phyloP scores from a whole-genome alignment of 2,797 vertebrate genomes.

The Austrolebias charrua region DNA sequence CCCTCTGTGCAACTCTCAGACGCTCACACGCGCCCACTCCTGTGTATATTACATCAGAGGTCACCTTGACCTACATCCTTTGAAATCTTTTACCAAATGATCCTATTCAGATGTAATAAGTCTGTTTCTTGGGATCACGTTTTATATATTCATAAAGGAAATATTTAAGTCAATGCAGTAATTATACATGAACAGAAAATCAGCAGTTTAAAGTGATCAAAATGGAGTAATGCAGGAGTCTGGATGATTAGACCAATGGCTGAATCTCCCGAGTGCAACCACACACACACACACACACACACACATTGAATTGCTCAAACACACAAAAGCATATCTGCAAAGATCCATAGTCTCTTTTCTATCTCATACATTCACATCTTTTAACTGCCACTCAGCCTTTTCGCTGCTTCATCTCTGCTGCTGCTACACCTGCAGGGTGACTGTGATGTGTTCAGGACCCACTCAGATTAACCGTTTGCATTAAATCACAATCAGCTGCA shows the following conservation, averaged over 20 bases:
- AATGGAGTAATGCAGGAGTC: too few species aligned
- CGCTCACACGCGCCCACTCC: too few species aligned
- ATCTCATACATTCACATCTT: not conserved
- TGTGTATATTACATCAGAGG: too few species aligned
- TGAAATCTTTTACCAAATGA: too few species aligned
- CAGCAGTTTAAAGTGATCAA: not conserved
- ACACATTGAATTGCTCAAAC: not conserved
- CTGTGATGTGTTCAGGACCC: not conserved
- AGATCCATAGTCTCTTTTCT: slow-evolving; percentile 17
- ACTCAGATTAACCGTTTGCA: slow-evolving; percentile 14
- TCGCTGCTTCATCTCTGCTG: not conserved
- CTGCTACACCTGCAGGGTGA: slow-evolving; percentile 1
- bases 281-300: slow-evolving; percentile 14
- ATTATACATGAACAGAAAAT: not conserved
- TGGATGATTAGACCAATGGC: slow-evolving; percentile 19
- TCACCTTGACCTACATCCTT: too few species aligned
- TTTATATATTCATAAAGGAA: too few species aligned
- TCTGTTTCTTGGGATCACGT: too few species aligned
- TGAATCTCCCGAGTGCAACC: slow-evolving; percentile 2
- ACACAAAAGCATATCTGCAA: slow-evolving; percentile 6
- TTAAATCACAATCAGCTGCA: slow-evolving; percentile 23
- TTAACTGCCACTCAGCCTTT: not conserved
- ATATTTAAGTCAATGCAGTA: not conserved
- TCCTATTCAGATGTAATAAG: too few species aligned
- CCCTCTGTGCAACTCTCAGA: too few species aligned